Evolutionary conservation across 2,888 invertebrate genomes (phyloP).

Genomic region (Cinara cedri): DNA sequence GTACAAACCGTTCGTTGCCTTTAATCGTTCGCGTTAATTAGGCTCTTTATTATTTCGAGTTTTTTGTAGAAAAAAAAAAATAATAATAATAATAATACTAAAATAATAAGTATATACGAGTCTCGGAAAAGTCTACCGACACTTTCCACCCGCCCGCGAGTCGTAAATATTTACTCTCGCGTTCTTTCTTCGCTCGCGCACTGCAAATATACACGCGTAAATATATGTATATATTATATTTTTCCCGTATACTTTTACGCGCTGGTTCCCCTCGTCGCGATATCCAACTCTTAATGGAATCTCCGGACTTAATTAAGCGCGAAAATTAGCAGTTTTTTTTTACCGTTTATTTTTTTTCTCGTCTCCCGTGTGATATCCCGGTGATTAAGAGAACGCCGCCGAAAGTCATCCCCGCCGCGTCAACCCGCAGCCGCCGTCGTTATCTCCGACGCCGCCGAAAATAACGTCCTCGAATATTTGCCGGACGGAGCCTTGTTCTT

Average conservation of each 20-base stretch:
- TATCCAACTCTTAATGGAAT: constrained; percentile 13
- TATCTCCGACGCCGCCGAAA: constrained; percentile 9
- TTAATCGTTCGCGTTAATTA: constrained; percentile 40
- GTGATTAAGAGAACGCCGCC: constrained; percentile 8
- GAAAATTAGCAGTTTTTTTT: constrained; percentile 2
- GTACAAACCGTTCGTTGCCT: neutral
- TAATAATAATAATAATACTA: no score
- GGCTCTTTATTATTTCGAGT: constrained; percentile 31
- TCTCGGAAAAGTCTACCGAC: neutral
- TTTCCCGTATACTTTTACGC: neutral
- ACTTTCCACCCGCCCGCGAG: neutral
- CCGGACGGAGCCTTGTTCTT: neutral
- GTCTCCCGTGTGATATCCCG: neutral
- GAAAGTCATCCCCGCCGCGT: constrained; percentile 3
- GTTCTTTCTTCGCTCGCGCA: neutral
- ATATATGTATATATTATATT: no score
- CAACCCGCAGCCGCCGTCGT: neutral
- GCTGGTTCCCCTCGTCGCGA: neutral
- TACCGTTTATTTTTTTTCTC: neutral
- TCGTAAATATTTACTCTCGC: constrained; percentile 3
- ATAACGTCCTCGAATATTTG: constrained; percentile 12
- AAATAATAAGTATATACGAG: constrained; percentile 11
- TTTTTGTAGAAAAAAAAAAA: no score
- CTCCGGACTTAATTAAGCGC: constrained; percentile 42
- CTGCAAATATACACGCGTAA: neutral